Evolutionary conservation across 2,113 vertebrate species (phyloP), one percentile per base, ranked within the genome.

Genomic region (Columba livia): DNA sequence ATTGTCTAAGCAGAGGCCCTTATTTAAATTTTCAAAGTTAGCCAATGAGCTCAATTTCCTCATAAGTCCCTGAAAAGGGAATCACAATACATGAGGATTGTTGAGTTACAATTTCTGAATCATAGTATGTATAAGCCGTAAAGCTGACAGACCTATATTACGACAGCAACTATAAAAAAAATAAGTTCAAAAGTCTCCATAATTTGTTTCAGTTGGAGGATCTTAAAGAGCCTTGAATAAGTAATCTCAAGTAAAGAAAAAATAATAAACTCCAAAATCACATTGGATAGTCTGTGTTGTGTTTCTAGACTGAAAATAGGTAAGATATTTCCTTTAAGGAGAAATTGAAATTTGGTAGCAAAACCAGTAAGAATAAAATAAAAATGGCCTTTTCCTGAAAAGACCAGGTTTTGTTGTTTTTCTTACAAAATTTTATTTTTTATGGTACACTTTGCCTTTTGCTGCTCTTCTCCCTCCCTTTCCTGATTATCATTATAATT

Each of bases 161-260:
- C 32, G 32, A 71, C 11, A 75, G 20, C 8, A 61, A 65, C 78
- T 86, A 91, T 72, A 94, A 90, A 88, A 90, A 28, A 10, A 51
- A 67, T 31, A 44, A 18, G 64, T 36, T 53, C 16, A 84, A 15
- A 81, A 93, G 80, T 56, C 21, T 61, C 28, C 51, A 26, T 40
- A 56, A 60, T 40, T 36, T 92, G 42, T 94, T 84, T 88, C 60
- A 89, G 64, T 86, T 82, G 47, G 36, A 73, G 60, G 47, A 84
- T 84, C 34, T 78, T 94, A 89, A 66, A 79, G 47, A 62, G 7
- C 48, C 58, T 93, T 69, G 40, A 93, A 89, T 94, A 93, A 88
- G 25, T 50, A 82, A 83, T 26, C n/a, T 79, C 29, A 16, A 47
- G 12, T 12, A 19, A 77, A 71, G 48, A 79, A 50, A 16, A 7